Base-by-base conservation (phyloP, 2,888 invertebrate species). In the Apodemia zela region DNA sequence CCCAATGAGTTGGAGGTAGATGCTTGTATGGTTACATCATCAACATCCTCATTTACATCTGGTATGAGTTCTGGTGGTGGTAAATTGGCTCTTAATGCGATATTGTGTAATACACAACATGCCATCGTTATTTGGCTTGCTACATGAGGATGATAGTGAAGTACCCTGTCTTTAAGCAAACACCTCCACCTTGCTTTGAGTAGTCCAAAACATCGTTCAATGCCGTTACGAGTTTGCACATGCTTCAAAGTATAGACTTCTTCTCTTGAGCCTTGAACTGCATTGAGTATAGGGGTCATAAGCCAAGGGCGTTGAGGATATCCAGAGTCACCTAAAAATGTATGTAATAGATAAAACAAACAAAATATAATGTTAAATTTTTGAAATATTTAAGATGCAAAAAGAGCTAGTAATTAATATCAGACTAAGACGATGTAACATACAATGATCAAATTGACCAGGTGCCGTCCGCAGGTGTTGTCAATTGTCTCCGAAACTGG, bases 91-190 rank as follows among this genome's bases (percentile, higher is more conserved):
- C 66, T 25, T 66, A 59, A 42, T 59, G 71, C 71, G 4, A 72
- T 68, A 64, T 74, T 73, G 49, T 72, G 72, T 17, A 73, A 47
- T 13, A 70, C 71, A 70, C 71, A 71, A 68, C 72, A 72, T 60
- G 73, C 71, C 54, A 54, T 35, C 0, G 64, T 60, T n/a, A 73
- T 72, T 64, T 71, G 69, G 18, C 69, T 68, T 4, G 62, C 64
- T 5, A 63, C 51, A n/a, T 62, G n/a, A n/a, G 70, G 72, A 57
- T 71, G 13, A 42, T 72, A 73, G 60, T 73, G 73, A 25, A 74
- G 69, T 5, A 62, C 59, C 60, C 72, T 58, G 61, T 72, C 61
- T 61, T 60, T 66, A 18, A 72, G 63, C 45, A 72, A 66, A 64
- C 73, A 73, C 38, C 71, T 71, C 69, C 69, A 72, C 21, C 70